Conservation (phyloP, 2,797 vertebrate genomes). For the Clarias pachynema region DNA sequence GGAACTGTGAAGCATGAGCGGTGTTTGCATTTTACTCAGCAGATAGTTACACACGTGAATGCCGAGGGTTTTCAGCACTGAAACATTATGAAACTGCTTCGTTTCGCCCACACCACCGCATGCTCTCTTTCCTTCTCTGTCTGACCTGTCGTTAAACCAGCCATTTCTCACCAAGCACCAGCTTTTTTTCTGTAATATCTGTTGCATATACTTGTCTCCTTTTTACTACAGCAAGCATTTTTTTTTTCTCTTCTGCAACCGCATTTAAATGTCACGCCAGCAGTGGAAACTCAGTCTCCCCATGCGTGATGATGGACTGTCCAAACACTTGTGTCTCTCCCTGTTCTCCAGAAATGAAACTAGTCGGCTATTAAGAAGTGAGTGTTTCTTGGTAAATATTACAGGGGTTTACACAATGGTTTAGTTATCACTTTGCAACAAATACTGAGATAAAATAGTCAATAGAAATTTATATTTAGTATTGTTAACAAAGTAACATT, state of each 20-base stretch:
- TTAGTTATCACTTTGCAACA: neutral
- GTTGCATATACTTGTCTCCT: conserved; percentile 55
- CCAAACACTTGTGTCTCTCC: conserved; percentile 42
- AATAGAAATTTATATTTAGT: neutral
- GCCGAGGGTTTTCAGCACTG: conserved; percentile 69
- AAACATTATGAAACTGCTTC: conserved; percentile 72
- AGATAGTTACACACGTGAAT: conserved; percentile 67
- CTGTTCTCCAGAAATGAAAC: conserved; percentile 57
- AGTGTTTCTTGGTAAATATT: conserved; percentile 13
- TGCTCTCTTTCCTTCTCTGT: conserved; percentile 46
- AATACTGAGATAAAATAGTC: neutral
- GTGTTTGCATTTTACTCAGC: conserved; percentile 57
- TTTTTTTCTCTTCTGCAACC: conserved; percentile 58
- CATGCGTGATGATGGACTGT: conserved; percentile 52
- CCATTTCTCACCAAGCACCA: conserved; percentile 80
- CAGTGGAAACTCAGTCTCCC: conserved; percentile 58
- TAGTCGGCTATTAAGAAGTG: conserved; percentile 22
- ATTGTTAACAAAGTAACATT: too few species aligned
- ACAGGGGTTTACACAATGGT: neutral
- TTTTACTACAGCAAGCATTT: conserved; percentile 36
- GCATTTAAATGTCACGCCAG: conserved; percentile 69
- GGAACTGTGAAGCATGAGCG: conserved; percentile 25
- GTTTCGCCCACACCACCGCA: conserved; percentile 72
- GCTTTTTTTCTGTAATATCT: conserved; percentile 73
- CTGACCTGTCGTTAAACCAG: conserved; percentile 66